A percentile compares a stretch with the other conserved stretches of the same genome.
Conservation (phyloP, 1,140 invertebrate genomes). For the Calosoma granatense region DNA sequence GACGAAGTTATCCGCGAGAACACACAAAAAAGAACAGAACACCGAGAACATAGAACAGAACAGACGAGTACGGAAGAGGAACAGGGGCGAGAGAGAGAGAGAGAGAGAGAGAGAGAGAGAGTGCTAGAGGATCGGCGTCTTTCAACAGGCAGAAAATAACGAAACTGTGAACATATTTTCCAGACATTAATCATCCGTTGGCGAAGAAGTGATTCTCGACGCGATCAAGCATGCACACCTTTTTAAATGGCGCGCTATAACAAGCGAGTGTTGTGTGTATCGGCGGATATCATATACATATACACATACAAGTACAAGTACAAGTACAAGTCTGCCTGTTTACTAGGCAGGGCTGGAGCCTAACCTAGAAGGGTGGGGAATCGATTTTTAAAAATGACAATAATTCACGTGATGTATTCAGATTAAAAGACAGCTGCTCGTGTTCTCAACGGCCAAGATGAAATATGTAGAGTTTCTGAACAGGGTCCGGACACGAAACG, state of each 20-base stretch:
- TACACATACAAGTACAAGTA: no score
- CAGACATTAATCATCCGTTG: slow-evolving; percentile 3
- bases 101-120: not conserved
- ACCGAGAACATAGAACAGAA: not conserved
- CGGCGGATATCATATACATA: no score
- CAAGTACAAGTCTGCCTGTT: no score
- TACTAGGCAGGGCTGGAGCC: no score
- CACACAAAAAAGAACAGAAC: not conserved
- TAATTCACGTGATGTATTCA: slow-evolving; percentile 9
- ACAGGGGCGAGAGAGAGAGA: not conserved
- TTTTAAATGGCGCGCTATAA: slow-evolving; percentile 1
- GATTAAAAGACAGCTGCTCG: slow-evolving; percentile 5
- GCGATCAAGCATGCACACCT: slow-evolving; percentile 8
- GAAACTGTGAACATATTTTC: slow-evolving; percentile 5
- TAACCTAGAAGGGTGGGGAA: no score
- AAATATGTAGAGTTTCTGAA: slow-evolving; percentile 1
- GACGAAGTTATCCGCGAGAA: not conserved
- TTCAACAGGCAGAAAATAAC: slow-evolving; percentile 9
- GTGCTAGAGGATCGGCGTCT: not conserved
- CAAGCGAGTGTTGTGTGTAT: no score
- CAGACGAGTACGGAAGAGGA: not conserved
- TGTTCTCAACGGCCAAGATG: not conserved
- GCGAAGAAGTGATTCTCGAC: not conserved
- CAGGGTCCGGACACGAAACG: slow-evolving; percentile 1
- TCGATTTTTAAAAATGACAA: slow-evolving; percentile 7